Percentiles rank a stretch among this genome's conserved stretches.
phyloP scores from a whole-genome alignment of 2,888 invertebrate species.

The Dryococelus australis region DNA sequence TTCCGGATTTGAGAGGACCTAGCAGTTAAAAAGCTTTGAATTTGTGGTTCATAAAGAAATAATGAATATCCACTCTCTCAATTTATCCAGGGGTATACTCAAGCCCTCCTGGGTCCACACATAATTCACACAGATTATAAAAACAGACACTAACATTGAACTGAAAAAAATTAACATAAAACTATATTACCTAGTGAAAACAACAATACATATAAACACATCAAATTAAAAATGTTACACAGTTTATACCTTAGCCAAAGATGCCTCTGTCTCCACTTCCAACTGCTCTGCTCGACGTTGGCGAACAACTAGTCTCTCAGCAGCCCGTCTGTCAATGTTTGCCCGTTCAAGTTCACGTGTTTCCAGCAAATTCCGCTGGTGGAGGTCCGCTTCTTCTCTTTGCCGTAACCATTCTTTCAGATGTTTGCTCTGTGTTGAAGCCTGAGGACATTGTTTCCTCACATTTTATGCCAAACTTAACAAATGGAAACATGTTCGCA shows the following conservation, averaged over 20 bases:
- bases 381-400: background rate
- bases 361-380: background rate
- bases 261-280: background rate
- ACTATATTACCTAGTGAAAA: too few species aligned
- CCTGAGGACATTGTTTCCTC: background rate
- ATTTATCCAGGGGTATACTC: too few species aligned
- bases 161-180: too few species aligned
- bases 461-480: background rate
- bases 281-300: background rate
- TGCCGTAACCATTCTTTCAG: constrained; percentile 26
- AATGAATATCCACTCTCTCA: too few species aligned
- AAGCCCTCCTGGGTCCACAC: too few species aligned
- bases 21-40: too few species aligned
- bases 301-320: background rate
- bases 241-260: background rate
- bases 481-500: background rate
- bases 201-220: too few species aligned
- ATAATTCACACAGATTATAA: too few species aligned
- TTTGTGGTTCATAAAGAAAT: too few species aligned
- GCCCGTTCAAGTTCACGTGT: constrained; percentile 3
- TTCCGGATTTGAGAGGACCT: too few species aligned
- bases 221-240: background rate
- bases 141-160: too few species aligned
- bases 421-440: background rate
- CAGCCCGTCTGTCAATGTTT: background rate